Base-by-base conservation (phyloP, 2,113 vertebrate genomes). In the Cryptotis parvus region DNA sequence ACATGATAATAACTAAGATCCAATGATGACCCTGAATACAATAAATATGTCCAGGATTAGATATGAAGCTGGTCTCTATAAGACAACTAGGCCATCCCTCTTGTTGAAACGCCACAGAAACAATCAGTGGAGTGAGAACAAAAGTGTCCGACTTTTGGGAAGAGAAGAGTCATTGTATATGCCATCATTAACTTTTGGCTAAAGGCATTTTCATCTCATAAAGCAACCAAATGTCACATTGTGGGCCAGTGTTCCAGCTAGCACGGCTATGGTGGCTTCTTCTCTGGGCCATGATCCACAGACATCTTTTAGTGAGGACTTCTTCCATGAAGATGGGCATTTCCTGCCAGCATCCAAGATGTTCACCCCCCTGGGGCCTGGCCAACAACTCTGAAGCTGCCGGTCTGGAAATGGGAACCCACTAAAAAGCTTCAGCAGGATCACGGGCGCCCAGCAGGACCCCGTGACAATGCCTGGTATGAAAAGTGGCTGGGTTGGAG, bases 401-500 rank as follows among this genome's bases (percentile, higher is more conserved):
- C 33, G 79, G 43, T 39, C 18, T 85, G 72, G 39, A 76, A 87
- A 68, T 3, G 11, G 65, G 45, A 69, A 72, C 15, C 55, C n/a
- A 33, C 14, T 31, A 27, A 73, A 31, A n/a, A n/a, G 6, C 69
- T 61, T 9, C 22, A 85, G 14, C 88, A 27, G 61, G 18, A 75
- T 55, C 39, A 27, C 33, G 1, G 82, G 33, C 85, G 52, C n/a
- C 72, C 52, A 63, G 65, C 45, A 91, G 35, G 73, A 91, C 35
- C 72, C 52, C 43, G 76, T n/a, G 8, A 72, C 88, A 49, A 43
- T 33, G 63, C 69, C 66, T 63, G 14, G 39, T 9, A 11, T 39
- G 93, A 70, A 83, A 91, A 81, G 75, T 72, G 86, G 39, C 39
- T 86, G 86, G 88, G n/a, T 81, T 89, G 86, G 86, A 73, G 79